Percentiles rank a stretch among this genome's conserved stretches.
phyloP scores from a whole-genome alignment of 2,888 invertebrate genomes.

The Calameuta idolon region DNA sequence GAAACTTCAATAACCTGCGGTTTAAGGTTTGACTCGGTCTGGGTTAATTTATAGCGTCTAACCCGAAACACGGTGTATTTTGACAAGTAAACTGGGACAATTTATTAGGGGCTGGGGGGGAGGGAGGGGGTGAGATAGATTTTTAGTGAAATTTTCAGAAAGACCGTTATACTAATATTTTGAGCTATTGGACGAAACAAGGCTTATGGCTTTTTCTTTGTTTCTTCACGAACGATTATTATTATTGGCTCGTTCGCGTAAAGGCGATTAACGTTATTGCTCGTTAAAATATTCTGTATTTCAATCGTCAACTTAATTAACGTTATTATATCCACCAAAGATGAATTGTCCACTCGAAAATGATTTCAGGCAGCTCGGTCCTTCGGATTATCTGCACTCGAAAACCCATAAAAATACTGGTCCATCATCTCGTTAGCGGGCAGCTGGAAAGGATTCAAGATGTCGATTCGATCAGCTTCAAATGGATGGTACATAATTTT shows the following conservation, averaged over 20 bases:
- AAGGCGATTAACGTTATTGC: background rate
- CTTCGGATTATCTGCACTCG: background rate
- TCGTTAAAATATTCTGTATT: background rate
- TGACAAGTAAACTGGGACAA: constrained; percentile 51
- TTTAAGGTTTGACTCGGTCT: constrained; percentile 11
- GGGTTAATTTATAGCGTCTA: constrained; percentile 36
- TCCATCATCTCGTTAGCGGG: background rate
- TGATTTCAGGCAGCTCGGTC: background rate
- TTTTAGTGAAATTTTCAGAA: constrained; percentile 18
- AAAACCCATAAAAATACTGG: background rate
- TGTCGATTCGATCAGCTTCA: background rate
- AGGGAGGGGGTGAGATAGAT: constrained; percentile 13
- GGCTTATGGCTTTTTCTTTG: background rate
- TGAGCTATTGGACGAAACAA: constrained; percentile 59
- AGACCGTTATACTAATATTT: constrained; percentile 37
- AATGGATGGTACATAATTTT: background rate
- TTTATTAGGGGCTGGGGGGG: constrained; percentile 45
- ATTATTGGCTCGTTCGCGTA: background rate
- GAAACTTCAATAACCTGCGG: constrained; percentile 33
- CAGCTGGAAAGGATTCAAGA: background rate
- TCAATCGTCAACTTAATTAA: background rate
- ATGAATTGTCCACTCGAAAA: background rate
- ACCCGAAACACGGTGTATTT: constrained; percentile 39
- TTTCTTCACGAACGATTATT: background rate
- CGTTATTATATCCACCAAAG: background rate